Evolutionary conservation across 2,888 invertebrate genomes (phyloP).

Genomic region (Pandemis cinnamomeana): DNA sequence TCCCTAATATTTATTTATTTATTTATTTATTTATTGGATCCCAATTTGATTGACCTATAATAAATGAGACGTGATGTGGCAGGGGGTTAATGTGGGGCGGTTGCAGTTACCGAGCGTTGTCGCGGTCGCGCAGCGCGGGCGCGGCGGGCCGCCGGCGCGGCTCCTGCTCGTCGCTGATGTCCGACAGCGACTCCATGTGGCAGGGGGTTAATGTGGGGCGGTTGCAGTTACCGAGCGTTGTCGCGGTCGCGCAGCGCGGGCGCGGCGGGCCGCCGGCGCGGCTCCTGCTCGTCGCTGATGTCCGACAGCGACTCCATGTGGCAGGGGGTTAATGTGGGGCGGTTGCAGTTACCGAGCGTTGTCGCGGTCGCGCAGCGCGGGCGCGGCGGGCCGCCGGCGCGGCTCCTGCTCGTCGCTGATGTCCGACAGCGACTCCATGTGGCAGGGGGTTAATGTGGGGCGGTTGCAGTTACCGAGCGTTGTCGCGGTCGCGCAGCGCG

Average conservation of each 20-base stretch:
- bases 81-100: background rate
- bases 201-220: background rate
- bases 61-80: no score
- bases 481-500: constrained; percentile 13
- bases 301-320: constrained; percentile 68
- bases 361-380: constrained; percentile 12
- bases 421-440: constrained; percentile 68
- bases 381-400: constrained; percentile 40
- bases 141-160: constrained; percentile 43
- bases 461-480: background rate
- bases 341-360: background rate
- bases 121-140: constrained; percentile 8
- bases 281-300: constrained; percentile 67
- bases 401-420: constrained; percentile 67
- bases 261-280: constrained; percentile 41
- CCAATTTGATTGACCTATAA: no score
- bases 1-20: no score
- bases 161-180: constrained; percentile 70
- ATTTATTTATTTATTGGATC: no score
- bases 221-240: background rate
- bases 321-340: background rate
- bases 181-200: constrained; percentile 67
- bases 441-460: background rate
- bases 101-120: background rate
- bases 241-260: constrained; percentile 11